phyloP scores from a whole-genome alignment of 1,140 invertebrate genomes.

The Drosophila arizonae region DNA sequence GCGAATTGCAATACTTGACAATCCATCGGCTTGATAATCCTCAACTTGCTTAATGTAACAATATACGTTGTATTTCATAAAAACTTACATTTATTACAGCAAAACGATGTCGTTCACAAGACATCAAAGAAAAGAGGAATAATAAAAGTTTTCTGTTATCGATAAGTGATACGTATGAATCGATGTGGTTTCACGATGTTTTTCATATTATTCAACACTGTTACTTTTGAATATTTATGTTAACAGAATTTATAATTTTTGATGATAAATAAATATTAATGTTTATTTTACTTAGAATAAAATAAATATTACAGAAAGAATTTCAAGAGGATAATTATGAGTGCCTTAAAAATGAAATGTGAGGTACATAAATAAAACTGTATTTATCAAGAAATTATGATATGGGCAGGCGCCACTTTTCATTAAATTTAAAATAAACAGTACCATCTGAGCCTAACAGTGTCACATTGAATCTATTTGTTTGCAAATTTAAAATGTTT shows the following conservation, averaged over 20 bases:
- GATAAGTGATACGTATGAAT: conserved; percentile 21
- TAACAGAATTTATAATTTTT: neutral
- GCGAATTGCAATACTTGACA: neutral
- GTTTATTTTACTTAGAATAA: neutral
- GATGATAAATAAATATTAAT: neutral
- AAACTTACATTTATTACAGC: conserved; percentile 54
- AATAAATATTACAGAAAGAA: too few relatives aligned
- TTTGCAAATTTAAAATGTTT: neutral
- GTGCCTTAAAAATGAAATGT: too few relatives aligned
- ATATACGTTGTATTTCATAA: conserved; percentile 9
- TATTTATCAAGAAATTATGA: too few relatives aligned
- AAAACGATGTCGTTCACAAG: conserved; percentile 53
- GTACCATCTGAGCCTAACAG: conserved; percentile 12
- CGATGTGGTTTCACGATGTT: conserved; percentile 18
- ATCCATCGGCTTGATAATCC: neutral
- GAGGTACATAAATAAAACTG: too few relatives aligned
- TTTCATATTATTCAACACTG: conserved; percentile 20
- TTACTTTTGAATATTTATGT: neutral
- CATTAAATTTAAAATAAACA: neutral
- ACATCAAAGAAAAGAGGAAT: conserved; percentile 52
- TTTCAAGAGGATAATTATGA: too few relatives aligned
- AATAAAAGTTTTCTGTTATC: conserved; percentile 15
- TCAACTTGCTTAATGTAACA: neutral
- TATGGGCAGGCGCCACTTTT: too few relatives aligned
- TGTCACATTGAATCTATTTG: neutral